phyloP scores from a whole-genome alignment of 1,140 invertebrate genomes.

The Drosophila tristis region DNA sequence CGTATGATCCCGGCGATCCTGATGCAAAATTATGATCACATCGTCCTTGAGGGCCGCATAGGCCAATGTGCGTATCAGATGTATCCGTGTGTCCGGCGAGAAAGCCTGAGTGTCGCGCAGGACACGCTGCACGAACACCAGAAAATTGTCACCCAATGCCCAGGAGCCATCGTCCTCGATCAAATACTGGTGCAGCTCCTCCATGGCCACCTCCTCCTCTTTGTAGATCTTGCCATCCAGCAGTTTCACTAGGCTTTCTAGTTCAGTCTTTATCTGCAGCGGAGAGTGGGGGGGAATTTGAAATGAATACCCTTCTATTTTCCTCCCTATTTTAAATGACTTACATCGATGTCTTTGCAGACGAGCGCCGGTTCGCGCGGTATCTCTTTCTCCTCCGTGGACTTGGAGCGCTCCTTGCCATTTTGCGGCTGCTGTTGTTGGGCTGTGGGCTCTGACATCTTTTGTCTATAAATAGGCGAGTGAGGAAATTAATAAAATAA shows the following conservation, averaged over 20 bases:
- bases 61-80: constrained; percentile 89
- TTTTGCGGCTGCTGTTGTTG: constrained; percentile 73
- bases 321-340: constrained; percentile 55
- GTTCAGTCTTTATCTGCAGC: constrained; percentile 86
- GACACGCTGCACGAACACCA: constrained; percentile 90
- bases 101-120: constrained; percentile 87
- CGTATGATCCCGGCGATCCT: constrained; percentile 94
- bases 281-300: no score
- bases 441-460: constrained; percentile 79
- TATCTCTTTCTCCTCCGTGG: constrained; percentile 88
- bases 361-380: constrained; percentile 93
- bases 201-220: constrained; percentile 89
- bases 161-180: constrained; percentile 95
- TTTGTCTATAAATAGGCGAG: constrained; percentile 64
- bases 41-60: constrained; percentile 94
- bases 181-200: constrained; percentile 94
- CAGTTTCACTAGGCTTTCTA: constrained; percentile 87
- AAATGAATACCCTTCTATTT: no score
- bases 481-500: constrained; percentile 73
- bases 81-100: constrained; percentile 86
- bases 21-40: constrained; percentile 94
- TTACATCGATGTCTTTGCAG: constrained; percentile 91
- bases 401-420: constrained; percentile 81
- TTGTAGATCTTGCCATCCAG: constrained; percentile 88
- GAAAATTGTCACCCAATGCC: constrained; percentile 95